Evolutionary conservation across 2,888 invertebrate species (phyloP).

Genomic region (Chirona hameri): DNA sequence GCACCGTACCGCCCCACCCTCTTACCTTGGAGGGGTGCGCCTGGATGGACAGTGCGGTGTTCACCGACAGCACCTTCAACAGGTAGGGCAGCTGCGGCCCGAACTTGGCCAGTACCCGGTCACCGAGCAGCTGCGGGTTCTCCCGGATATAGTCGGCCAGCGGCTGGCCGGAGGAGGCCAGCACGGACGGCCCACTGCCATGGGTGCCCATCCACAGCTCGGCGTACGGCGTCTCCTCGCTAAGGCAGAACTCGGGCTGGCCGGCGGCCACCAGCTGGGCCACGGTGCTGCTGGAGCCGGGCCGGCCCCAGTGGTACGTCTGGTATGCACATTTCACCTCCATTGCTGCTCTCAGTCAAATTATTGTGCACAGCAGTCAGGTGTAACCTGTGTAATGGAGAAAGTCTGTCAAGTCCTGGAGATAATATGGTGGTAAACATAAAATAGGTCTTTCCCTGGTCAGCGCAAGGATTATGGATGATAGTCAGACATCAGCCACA

Average conservation of each 20-base stretch:
- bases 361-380: too few relatives aligned
- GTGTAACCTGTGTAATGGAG: too few relatives aligned
- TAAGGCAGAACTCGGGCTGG: constrained; percentile 57
- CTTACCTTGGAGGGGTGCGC: constrained; percentile 86
- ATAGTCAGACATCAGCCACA: too few relatives aligned
- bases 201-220: constrained; percentile 99
- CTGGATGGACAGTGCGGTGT: constrained; percentile 91
- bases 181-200: constrained; percentile 75
- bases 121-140: constrained; percentile 65
- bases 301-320: constrained; percentile 90
- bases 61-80: constrained; percentile 89
- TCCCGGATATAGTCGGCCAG: constrained; percentile 57
- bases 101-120: constrained; percentile 58
- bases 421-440: too few relatives aligned
- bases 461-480: too few relatives aligned
- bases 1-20: background rate
- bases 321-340: constrained; percentile 76
- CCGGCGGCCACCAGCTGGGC: constrained; percentile 65
- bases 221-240: constrained; percentile 69
- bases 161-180: constrained; percentile 46
- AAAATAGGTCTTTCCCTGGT: too few relatives aligned
- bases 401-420: too few relatives aligned
- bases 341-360: too few relatives aligned
- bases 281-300: constrained; percentile 70
- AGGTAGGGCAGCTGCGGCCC: constrained; percentile 78